Conservation (phyloP, 2,113 vertebrate genomes). For the Stigmatopora nigra region DNA sequence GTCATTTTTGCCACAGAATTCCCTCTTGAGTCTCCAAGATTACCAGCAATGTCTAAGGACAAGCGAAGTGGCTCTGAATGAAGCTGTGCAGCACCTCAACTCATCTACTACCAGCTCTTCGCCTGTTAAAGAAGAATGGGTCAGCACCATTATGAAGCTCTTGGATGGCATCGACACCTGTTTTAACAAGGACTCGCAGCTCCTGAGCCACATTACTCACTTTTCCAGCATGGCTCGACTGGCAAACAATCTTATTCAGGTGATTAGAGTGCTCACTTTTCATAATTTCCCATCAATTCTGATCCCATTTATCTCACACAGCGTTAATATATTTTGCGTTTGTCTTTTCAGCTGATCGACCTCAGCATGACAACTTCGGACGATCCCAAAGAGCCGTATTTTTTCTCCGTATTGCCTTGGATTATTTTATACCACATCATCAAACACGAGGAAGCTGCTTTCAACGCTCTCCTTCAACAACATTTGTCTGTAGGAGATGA, state of each 20-base stretch:
- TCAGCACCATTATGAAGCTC: slow-evolving; percentile 80
- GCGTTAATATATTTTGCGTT: not conserved
- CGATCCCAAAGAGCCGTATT: slow-evolving; percentile 84
- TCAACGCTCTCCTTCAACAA: slow-evolving; percentile 77
- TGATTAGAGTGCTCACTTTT: slow-evolving; percentile 33
- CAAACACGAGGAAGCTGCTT: slow-evolving; percentile 85
- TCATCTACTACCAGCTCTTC: slow-evolving; percentile 64
- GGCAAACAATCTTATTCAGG: slow-evolving; percentile 93
- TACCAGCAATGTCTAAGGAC: slow-evolving; percentile 83
- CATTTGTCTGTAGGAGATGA: slow-evolving; percentile 73
- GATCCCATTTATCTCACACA: too few species aligned
- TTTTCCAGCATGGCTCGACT: slow-evolving; percentile 76
- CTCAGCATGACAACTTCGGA: slow-evolving; percentile 88
- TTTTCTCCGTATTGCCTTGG: slow-evolving; percentile 93
- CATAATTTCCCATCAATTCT: not conserved
- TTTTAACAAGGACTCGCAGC: slow-evolving; percentile 68
- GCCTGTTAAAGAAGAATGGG: slow-evolving; percentile 89
- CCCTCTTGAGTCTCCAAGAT: slow-evolving; percentile 83
- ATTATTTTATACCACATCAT: slow-evolving; percentile 87
- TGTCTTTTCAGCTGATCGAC: slow-evolving; percentile 79
- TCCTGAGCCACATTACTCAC: slow-evolving; percentile 70
- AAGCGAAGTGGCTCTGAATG: slow-evolving; percentile 87
- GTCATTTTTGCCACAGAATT: slow-evolving; percentile 68
- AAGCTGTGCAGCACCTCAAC: slow-evolving; percentile 89
- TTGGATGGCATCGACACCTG: slow-evolving; percentile 81